Base-by-base conservation (phyloP, 2,797 vertebrate genomes). In the Onychomys torridus region DNA sequence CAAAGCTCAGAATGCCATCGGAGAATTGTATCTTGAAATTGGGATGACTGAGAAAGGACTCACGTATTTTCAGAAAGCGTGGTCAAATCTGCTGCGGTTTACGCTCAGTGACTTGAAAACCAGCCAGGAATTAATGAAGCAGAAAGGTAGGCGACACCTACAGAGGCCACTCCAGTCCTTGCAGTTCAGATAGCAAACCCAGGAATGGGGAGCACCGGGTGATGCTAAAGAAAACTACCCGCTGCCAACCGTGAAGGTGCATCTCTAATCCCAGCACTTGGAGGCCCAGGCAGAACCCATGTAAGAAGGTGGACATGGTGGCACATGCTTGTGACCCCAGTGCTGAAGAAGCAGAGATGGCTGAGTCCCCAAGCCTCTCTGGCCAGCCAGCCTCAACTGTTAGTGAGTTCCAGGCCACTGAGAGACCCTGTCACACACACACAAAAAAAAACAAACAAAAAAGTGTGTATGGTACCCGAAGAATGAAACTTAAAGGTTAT, bases 1-100 rank as follows among this genome's bases (percentile, higher is more conserved):
- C 37, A 84, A 82, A 93, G 84, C 92, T 37, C 95, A 97, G 88
- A 96, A 97, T 7, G 71, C 92, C 0, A 1, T 93, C 0, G 96
- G 97, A 90, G 96, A 98, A 43, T 76, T 98, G 27, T 95, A 65
- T 63, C 90, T 96, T 71, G 96, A 97, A 84, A 82, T 84, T 0
- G 97, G 95, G 63, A 89, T 92, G 89, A 84, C 65, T n/a, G 81
- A 88, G 75, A 67, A 98, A 79, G 97, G 88, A 12, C 86, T 96
- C 95, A 85, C 49, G 7, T 95, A 88, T 85, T 97, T 97, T 95
- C 81, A 93, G 89, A 97, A 96, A 61, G 97, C 96, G 0, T 93
- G 96, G 94, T 89, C 90, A 76, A 97, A 83, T 21, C 63, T 97
- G 75, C 82, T 90, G 77, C 32, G n/a, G 27, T 92, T 97, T 55